Percentiles rank a stretch among this genome's conserved stretches.
Evolutionary conservation across 2,113 vertebrate genomes (phyloP).

Genomic region (Crotalus tigris): DNA sequence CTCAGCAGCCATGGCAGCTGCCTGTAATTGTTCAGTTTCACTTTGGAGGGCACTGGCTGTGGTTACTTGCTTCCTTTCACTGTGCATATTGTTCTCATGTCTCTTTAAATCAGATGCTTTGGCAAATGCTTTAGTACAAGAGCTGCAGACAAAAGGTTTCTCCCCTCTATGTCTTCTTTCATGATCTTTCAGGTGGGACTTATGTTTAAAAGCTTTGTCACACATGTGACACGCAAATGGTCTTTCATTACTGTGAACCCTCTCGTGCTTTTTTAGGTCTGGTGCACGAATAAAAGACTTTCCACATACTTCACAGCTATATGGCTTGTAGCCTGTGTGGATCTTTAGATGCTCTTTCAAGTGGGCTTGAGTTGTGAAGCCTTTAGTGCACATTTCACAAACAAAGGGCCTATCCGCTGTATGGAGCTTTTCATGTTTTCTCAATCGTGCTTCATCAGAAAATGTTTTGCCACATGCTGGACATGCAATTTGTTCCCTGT

Average conservation of each 20-base stretch:
- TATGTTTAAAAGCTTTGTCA: conserved; percentile 99
- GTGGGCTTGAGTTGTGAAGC: conserved; percentile 96
- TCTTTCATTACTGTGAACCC: conserved; percentile 96
- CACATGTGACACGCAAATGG: conserved; percentile 97
- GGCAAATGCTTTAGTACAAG: conserved; percentile 97
- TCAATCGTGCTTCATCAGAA: conserved; percentile 85
- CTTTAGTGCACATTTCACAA: conserved; percentile 97
- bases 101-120: conserved; percentile 98
- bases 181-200: conserved; percentile 98
- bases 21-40: conserved; percentile 83
- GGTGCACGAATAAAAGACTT: conserved; percentile 97
- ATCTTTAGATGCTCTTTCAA: conserved; percentile 98
- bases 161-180: conserved; percentile 94
- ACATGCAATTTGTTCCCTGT: conserved; percentile 92
- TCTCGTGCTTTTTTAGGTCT: conserved; percentile 94
- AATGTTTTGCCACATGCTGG: conserved; percentile 90
- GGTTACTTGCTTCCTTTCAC: conserved; percentile 91
- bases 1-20: conserved; percentile 88
- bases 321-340: conserved; percentile 96
- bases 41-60: conserved; percentile 84
- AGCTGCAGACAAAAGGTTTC: conserved; percentile 95
- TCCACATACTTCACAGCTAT: conserved; percentile 94
- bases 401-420: conserved; percentile 93
- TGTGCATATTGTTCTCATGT: conserved; percentile 99
- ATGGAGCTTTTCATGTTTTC: conserved; percentile 93